phyloP scores from a whole-genome alignment of 2,113 vertebrate genomes.

The Channa maculata region DNA sequence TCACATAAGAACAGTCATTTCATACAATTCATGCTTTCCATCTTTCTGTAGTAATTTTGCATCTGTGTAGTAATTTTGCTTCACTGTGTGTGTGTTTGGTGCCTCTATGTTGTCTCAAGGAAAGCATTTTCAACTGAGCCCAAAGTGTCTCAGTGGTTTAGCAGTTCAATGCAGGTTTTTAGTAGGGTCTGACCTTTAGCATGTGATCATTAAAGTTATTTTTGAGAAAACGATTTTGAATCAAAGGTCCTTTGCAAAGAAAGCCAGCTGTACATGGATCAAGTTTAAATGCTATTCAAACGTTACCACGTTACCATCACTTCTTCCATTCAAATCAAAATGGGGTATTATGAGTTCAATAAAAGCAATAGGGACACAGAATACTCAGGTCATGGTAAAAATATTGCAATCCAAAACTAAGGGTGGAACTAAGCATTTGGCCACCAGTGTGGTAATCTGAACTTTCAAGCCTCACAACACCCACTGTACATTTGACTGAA shows the following conservation, averaged over 20 bases:
- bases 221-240: too few relatives aligned
- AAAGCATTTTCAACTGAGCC: not conserved
- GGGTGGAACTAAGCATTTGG: not conserved
- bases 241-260: not conserved
- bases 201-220: too few relatives aligned
- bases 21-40: not conserved
- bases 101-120: not conserved
- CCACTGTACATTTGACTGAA: not conserved
- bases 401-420: not conserved
- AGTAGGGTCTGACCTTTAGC: not conserved
- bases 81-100: too few relatives aligned
- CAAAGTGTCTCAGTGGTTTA: not conserved
- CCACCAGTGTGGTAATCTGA: not conserved
- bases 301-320: not conserved
- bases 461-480: not conserved
- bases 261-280: too few relatives aligned
- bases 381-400: not conserved
- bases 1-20: too few relatives aligned
- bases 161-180: not conserved
- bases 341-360: not conserved
- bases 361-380: constrained; percentile 15
- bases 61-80: not conserved
- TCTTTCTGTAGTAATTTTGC: not conserved
- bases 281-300: not conserved
- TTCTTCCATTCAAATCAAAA: not conserved